A percentile compares a stretch with the other conserved stretches of the same genome.
Evolutionary conservation across 2,797 vertebrate species (phyloP).

Genomic region (Eulemur mongoz): DNA sequence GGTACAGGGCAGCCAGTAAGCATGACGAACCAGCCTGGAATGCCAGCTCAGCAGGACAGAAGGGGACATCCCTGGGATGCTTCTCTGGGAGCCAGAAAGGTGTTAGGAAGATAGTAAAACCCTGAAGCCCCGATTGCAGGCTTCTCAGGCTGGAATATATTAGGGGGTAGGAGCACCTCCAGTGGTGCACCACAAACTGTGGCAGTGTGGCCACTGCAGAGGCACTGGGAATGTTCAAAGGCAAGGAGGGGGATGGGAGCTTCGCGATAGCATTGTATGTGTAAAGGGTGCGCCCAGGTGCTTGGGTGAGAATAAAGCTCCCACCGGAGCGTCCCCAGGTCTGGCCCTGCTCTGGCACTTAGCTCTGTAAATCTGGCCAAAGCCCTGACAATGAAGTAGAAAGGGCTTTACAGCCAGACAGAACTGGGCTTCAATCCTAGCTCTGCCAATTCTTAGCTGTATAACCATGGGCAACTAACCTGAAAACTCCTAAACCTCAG

Average conservation of each 20-base stretch:
- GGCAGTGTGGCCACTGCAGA: background rate
- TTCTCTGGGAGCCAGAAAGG: background rate
- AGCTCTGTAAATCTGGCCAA: background rate
- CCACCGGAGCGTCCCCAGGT: background rate
- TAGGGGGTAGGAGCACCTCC: background rate
- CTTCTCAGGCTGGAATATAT: background rate
- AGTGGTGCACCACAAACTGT: background rate
- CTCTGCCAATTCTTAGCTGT: background rate
- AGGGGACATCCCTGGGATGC: background rate
- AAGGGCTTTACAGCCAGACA: background rate
- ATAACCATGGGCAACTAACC: background rate
- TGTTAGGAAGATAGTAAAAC: background rate
- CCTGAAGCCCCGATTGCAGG: background rate
- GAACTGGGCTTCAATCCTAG: background rate
- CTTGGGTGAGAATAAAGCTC: background rate
- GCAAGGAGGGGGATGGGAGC: background rate
- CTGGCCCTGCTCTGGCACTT: background rate
- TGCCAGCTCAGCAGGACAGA: background rate
- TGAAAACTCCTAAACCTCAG: background rate
- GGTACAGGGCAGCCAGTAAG: background rate
- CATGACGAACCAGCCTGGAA: background rate
- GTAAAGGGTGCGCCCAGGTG: background rate
- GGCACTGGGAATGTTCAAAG: background rate
- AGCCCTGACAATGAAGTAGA: background rate
- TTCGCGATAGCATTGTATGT: accelerated